phyloP scores from a whole-genome alignment of 2,888 invertebrate genomes.

The Actias luna region DNA sequence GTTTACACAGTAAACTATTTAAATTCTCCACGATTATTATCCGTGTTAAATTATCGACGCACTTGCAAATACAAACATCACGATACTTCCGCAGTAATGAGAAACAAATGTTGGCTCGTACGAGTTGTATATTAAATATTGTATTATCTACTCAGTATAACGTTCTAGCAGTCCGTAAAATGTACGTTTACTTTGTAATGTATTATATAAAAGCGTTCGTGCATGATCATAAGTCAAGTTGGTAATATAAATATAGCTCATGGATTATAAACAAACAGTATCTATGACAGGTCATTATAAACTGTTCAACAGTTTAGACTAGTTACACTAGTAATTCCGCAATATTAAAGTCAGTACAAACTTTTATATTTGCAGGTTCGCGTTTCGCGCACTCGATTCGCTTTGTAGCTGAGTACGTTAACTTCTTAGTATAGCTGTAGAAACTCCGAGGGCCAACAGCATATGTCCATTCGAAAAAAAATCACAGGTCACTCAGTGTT shows the following conservation, averaged over 20 bases:
- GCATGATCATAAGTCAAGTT: neutral
- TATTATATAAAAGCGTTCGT: neutral
- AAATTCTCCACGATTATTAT: constrained; percentile 29
- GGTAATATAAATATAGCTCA: neutral
- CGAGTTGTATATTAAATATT: constrained; percentile 43
- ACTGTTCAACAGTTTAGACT: too few relatives aligned
- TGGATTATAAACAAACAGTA: neutral
- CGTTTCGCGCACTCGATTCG: too few relatives aligned
- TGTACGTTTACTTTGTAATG: constrained; percentile 25
- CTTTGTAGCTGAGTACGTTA: too few relatives aligned
- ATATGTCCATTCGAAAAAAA: too few relatives aligned
- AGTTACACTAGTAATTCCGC: too few relatives aligned
- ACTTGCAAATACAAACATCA: constrained; percentile 26
- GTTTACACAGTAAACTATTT: constrained; percentile 14
- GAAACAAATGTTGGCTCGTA: constrained; percentile 56
- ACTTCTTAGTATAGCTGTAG: too few relatives aligned
- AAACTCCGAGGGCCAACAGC: too few relatives aligned
- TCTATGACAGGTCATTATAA: too few relatives aligned
- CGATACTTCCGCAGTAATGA: constrained; percentile 41
- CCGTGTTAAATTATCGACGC: constrained; percentile 30
- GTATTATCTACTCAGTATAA: constrained; percentile 35
- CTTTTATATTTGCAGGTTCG: too few relatives aligned
- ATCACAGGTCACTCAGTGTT: too few relatives aligned
- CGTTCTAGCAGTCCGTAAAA: constrained; percentile 25
- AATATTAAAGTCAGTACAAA: too few relatives aligned